These are phyloP conservation scores for Pantherophis guttatus DNA, from an alignment of 2,113 vertebrate genomes.

Conservation along the genomic window DNA sequence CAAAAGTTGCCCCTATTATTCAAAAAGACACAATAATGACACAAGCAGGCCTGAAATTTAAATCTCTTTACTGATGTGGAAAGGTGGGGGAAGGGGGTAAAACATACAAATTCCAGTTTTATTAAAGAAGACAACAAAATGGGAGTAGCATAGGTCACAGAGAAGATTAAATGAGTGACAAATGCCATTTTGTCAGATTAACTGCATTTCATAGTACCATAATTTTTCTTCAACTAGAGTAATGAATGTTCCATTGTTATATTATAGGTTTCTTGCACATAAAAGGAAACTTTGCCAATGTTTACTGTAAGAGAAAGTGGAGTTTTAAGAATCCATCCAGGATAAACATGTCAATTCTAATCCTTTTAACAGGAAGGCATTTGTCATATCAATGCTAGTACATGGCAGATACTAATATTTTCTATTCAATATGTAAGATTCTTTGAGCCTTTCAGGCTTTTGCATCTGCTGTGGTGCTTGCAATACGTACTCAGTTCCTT, in stretches of 20 bases:
- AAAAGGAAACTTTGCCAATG: slow-evolving; percentile 34
- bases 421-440: background rate
- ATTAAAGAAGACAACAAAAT: background rate
- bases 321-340: slow-evolving; percentile 44
- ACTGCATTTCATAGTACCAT: slow-evolving; percentile 15
- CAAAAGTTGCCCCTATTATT: slow-evolving; percentile 29
- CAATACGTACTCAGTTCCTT: background rate
- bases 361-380: slow-evolving; percentile 17
- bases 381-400: background rate
- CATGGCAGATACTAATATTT: background rate
- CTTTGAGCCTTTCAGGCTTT: background rate
- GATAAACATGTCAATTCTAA: slow-evolving; percentile 10
- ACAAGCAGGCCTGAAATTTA: slow-evolving; percentile 36
- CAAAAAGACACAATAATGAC: slow-evolving; percentile 20
- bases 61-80: slow-evolving; percentile 4
- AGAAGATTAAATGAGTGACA: slow-evolving; percentile 25
- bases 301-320: slow-evolving; percentile 25
- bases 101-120: slow-evolving; percentile 26
- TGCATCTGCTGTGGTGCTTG: background rate
- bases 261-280: slow-evolving; percentile 7
- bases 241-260: slow-evolving; percentile 15
- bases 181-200: background rate
- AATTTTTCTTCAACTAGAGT: slow-evolving; percentile 12
- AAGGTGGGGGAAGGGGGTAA: background rate
- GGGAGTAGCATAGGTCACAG: background rate